Evolutionary conservation across 2,888 invertebrate genomes (phyloP).

Genomic region (Kryphioiulus occultus): DNA sequence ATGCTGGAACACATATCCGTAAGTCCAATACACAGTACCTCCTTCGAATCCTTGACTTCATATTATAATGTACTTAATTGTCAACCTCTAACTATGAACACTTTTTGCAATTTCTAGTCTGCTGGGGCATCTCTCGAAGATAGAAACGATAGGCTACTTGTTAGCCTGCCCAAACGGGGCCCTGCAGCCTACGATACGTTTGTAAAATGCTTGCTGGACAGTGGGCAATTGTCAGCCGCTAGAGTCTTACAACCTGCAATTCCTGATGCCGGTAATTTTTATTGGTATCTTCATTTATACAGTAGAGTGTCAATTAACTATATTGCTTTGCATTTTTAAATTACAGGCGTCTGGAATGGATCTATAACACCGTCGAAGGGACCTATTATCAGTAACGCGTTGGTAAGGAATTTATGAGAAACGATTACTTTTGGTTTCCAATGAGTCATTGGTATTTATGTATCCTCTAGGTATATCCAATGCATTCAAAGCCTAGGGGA

Average conservation of each 20-base stretch:
- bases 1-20: constrained; percentile 13
- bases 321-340: not conserved
- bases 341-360: not conserved
- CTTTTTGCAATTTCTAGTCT: not conserved
- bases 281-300: not conserved
- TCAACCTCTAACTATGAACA: not conserved
- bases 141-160: not conserved
- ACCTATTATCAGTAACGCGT: not conserved
- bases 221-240: constrained; percentile 42
- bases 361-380: not conserved
- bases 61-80: no score
- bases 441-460: not conserved
- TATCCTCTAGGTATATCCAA: not conserved
- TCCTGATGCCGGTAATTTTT: constrained; percentile 35
- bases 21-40: not conserved
- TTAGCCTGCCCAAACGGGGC: constrained; percentile 16
- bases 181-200: constrained; percentile 21
- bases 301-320: not conserved
- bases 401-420: not conserved
- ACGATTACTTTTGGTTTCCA: not conserved
- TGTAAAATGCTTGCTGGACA: constrained; percentile 38
- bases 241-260: constrained; percentile 1
- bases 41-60: no score
- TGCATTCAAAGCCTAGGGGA: constrained; percentile 19
- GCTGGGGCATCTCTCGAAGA: not conserved